Percentiles rank a stretch among this genome's conserved stretches.
These are phyloP conservation scores for Drosophila subpulchrella DNA, from an alignment of 1,140 invertebrate species.

Conservation along the genomic window DNA sequence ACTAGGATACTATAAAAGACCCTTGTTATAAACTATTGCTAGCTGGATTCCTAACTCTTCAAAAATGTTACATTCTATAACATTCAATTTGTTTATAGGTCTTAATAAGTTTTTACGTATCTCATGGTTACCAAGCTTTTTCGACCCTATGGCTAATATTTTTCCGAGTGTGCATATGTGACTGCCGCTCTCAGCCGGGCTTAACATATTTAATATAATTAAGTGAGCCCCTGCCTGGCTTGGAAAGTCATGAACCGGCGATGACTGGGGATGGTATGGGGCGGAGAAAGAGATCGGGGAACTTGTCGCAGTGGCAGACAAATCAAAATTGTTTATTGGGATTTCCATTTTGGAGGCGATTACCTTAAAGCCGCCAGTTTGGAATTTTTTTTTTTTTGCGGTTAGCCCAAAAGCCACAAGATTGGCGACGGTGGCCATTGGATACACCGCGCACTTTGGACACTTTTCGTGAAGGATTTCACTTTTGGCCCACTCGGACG, in stretches of 20 bases:
- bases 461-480: constrained; percentile 55
- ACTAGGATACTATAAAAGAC: no score
- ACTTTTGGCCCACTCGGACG: constrained; percentile 57
- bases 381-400: constrained; percentile 40
- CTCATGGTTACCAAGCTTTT: neutral
- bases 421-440: constrained; percentile 30
- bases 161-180: constrained; percentile 15
- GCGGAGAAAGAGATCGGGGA: constrained; percentile 22
- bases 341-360: constrained; percentile 52
- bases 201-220: constrained; percentile 67
- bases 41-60: no score
- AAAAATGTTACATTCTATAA: no score
- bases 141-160: no score
- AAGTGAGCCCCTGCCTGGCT: constrained; percentile 48
- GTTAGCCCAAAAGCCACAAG: constrained; percentile 52
- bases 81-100: no score
- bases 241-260: constrained; percentile 47
- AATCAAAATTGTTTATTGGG: constrained; percentile 67
- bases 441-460: constrained; percentile 26
- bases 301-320: constrained; percentile 31
- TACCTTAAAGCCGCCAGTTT: constrained; percentile 26
- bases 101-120: no score
- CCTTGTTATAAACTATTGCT: no score
- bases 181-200: constrained; percentile 26
- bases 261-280: constrained; percentile 14